Evolutionary conservation across 1,140 invertebrate species (phyloP), one percentile per base, ranked within the genome.

Genomic region (Drosophila saltans): DNA sequence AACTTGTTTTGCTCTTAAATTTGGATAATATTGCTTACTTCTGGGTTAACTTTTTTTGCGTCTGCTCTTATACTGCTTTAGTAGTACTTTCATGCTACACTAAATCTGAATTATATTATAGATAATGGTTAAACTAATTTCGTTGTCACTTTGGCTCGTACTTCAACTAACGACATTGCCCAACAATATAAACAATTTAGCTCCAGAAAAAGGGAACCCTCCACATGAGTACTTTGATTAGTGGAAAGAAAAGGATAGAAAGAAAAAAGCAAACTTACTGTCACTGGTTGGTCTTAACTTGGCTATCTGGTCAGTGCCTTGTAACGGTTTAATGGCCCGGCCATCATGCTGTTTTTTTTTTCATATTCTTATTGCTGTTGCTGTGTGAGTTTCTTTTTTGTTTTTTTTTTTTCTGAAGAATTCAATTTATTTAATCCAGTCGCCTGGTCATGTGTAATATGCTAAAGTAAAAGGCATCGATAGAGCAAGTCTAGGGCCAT

Each of bases 361-460:
- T 16, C 80, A 73, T 71, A 62, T 81, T 78, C 70, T 66, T 57
- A 28, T 57, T 58, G 56, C 33, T 57, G 56, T 36, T 56, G 55
- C 8, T 33, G 33, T 36, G 6, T 36, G 33, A 1, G 61, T 41
- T 68, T 75, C 69, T 67, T 63, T 80, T 77, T 69, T 66, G 57
- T 3, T 48, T 52, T 21, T 24, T 52, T 6, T 21, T 57, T 11
- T 28, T 33, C 72, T 73, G 71, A 88, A 88, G 73, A 88, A 88
- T 88, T 88, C 83, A 88, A 88, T 88, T 89, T 89, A 74, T 88
- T 89, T 88, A 83, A 83, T 83, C 77, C 77, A 70, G 62, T 71
- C 66, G 80, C 10, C 66, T 24, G 66, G 61, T 33, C 82, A 85
- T 84, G 82, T 76, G 33, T 73, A 85, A 85, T 85, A 73, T 80